Evolutionary conservation across 1,140 invertebrate species (phyloP).

Genomic region (Drosophila gunungcola): DNA sequence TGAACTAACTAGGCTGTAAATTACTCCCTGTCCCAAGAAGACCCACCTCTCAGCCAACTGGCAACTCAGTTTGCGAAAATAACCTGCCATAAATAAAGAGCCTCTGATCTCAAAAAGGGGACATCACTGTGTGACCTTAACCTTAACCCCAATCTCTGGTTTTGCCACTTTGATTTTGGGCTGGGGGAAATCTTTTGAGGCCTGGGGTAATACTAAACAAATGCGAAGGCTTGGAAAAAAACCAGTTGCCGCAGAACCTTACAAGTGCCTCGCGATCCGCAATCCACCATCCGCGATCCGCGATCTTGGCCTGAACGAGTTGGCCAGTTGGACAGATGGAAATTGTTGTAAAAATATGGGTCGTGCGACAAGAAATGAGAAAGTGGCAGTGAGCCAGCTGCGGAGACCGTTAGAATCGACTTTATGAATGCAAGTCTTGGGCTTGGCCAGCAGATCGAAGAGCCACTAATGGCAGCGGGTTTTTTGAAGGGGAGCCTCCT

Average conservation of each 20-base stretch:
- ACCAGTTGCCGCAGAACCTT: constrained; percentile 47
- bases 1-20: constrained; percentile 12
- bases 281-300: neutral
- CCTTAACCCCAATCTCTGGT: constrained; percentile 23
- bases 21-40: constrained; percentile 7
- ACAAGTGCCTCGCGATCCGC: constrained; percentile 25
- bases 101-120: constrained; percentile 1
- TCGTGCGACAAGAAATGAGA: constrained; percentile 70
- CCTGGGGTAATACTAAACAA: neutral
- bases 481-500: neutral
- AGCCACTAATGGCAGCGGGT: constrained; percentile 14
- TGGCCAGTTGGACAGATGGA: constrained; percentile 40
- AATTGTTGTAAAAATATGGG: constrained; percentile 69
- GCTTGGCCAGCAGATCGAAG: constrained; percentile 50
- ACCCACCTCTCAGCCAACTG: neutral
- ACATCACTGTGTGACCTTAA: constrained; percentile 44
- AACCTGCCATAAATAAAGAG: constrained; percentile 13
- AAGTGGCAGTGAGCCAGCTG: constrained; percentile 51
- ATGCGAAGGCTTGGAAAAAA: constrained; percentile 9
- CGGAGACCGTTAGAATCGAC: constrained; percentile 51
- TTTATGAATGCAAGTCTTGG: constrained; percentile 41
- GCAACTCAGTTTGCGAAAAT: constrained; percentile 10
- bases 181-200: neutral
- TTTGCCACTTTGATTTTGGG: neutral
- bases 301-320: constrained; percentile 32